These are phyloP conservation scores for Pagrus major DNA, from an alignment of 2,113 vertebrate genomes.

Conservation along the genomic window DNA sequence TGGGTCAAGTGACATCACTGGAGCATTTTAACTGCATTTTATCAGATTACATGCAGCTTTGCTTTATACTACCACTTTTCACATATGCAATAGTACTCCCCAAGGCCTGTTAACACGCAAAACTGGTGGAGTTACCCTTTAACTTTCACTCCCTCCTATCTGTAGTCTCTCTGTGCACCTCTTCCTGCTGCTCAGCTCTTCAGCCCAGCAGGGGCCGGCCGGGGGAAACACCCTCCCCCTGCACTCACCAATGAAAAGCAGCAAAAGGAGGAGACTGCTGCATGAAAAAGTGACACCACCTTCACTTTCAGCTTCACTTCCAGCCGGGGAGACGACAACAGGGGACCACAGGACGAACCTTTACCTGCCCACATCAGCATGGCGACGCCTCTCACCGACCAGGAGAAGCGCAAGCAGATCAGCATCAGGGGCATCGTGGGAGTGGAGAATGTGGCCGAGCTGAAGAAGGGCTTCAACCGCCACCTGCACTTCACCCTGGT, in stretches of 20 bases:
- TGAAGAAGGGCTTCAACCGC: conserved; percentile 93
- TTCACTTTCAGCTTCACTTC: conserved; percentile 17
- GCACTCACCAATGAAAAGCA: conserved; percentile 66
- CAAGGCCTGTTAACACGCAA: too few relatives aligned
- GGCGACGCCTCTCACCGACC: conserved; percentile 91
- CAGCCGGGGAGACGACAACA: background rate
- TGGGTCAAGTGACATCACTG: too few relatives aligned
- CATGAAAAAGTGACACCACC: conserved; percentile 28
- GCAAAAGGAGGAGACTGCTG: conserved; percentile 57
- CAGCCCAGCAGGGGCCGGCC: conserved; percentile 14
- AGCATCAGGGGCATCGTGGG: conserved; percentile 93
- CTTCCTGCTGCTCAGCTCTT: conserved; percentile 17
- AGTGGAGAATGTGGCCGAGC: conserved; percentile 91
- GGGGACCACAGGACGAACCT: background rate
- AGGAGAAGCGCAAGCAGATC: conserved; percentile 95
- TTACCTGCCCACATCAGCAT: conserved; percentile 73
- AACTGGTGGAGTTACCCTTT: too few relatives aligned
- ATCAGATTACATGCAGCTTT: too few relatives aligned
- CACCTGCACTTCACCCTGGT: conserved; percentile 96
- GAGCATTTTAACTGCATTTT: too few relatives aligned
- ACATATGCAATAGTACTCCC: too few relatives aligned
- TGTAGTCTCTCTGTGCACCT: background rate
- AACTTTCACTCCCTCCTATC: background rate
- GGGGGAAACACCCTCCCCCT: conserved; percentile 37
- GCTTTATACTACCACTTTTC: too few relatives aligned